A percentile compares a stretch with the other conserved stretches of the same genome.
phyloP scores from a whole-genome alignment of 2,113 vertebrate genomes.

The Heterotilapia buettikoferi region DNA sequence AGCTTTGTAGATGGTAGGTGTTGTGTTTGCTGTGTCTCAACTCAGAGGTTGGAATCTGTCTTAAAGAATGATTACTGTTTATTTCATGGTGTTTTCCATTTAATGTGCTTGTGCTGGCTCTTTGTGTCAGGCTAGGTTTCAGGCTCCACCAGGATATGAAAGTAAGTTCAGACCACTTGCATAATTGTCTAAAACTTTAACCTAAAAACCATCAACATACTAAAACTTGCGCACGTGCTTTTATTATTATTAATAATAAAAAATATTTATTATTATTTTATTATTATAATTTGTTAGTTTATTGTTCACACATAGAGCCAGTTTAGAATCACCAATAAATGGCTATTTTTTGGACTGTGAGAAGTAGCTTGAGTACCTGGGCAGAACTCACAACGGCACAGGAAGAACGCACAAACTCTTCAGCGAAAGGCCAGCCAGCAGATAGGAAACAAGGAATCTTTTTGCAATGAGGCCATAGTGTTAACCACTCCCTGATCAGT shows the following conservation, averaged over 20 bases:
- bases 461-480: fast-evolving
- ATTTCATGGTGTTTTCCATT: background rate
- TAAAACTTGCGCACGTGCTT: background rate
- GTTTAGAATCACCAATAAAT: background rate
- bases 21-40: background rate
- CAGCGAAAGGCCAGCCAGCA: background rate
- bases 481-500: background rate
- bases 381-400: background rate
- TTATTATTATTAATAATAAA: too few species aligned
- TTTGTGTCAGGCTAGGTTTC: background rate
- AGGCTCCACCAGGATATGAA: background rate
- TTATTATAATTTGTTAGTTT: background rate
- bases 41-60: background rate
- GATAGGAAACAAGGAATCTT: background rate
- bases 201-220: background rate
- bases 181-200: background rate
- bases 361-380: background rate
- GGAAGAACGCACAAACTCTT: background rate
- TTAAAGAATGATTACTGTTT: background rate
- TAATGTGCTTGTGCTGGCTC: background rate
- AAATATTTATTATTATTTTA: too few species aligned
- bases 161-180: background rate
- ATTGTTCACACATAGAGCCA: background rate
- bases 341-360: background rate
- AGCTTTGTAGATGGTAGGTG: background rate